Evolutionary conservation across 1,140 invertebrate genomes (phyloP).

Genomic region (Drosophila nigrodunni): DNA sequence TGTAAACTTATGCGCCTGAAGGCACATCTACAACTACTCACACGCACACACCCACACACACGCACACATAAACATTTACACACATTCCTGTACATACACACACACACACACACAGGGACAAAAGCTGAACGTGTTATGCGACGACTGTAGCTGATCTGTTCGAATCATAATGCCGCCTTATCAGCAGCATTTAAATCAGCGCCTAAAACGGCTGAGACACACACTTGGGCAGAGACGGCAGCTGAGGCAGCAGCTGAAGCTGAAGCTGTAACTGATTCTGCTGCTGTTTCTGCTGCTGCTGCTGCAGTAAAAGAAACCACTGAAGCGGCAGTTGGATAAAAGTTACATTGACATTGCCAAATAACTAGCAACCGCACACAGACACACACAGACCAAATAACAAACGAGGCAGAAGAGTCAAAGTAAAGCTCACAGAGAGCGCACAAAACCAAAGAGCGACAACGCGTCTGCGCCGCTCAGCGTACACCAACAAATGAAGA

Average conservation of each 20-base stretch:
- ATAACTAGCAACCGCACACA: conserved; percentile 25
- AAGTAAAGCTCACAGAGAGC: conserved; percentile 2
- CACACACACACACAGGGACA: conserved; percentile 20
- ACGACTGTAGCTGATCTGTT: conserved; percentile 62
- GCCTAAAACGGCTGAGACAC: conserved; percentile 52
- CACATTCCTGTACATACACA: conserved; percentile 2
- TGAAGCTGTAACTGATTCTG: background rate
- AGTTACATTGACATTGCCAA: conserved; percentile 81
- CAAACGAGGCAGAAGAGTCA: conserved; percentile 20
- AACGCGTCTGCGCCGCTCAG: conserved; percentile 52
- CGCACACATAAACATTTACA: conserved; percentile 26
- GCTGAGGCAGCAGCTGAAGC: background rate
- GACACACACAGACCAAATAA: conserved; percentile 9
- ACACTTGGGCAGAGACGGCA: background rate
- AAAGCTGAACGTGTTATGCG: conserved; percentile 45
- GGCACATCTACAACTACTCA: conserved; percentile 64
- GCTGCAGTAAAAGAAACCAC: conserved; percentile 73
- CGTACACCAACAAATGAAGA: conserved; percentile 54
- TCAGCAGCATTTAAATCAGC: conserved; percentile 82
- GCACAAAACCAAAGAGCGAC: conserved; percentile 39
- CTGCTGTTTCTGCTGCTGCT: conserved; percentile 37
- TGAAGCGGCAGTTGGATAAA: conserved; percentile 81
- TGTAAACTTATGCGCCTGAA: conserved; percentile 79
- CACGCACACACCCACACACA: conserved; percentile 31
- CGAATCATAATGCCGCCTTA: conserved; percentile 82